Evolutionary conservation across 2,888 invertebrate species (phyloP), one percentile per base, ranked within the genome.

Genomic region (Drosophila paracracens): DNA sequence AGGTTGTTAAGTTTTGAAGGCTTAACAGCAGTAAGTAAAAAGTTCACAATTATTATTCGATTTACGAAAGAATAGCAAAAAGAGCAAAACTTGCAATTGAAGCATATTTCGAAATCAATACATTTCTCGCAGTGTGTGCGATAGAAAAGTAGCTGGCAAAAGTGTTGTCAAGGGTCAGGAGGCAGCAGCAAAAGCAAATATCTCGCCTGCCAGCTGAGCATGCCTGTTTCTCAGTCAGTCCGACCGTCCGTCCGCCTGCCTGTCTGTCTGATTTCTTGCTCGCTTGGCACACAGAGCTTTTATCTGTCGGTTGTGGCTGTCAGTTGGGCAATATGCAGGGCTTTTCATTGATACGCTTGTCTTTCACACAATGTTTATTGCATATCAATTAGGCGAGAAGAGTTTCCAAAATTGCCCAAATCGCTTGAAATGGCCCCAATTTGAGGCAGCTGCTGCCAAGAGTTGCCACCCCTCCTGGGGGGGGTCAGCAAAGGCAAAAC

Each of bases 361-460:
- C 76, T 70, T 70, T 18, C 70, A 73, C 58, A 71, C 84, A 83
- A 83, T 89, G 84, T 89, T 89, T 84, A 89, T 89, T 89, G 84
- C 84, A 89, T 84, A 84, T 84, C 84, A 84, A 84, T 84, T 84
- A 84, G 78, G 76, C 72, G 72, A 70, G 62, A 46, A 63, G 74
- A 68, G 56, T 16, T 38, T 46, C 21, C 59, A 25, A 35, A 51
- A 33, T 40, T 18, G 43, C 25, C 25, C 36, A 54, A 35, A 51
- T 46, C 46, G 43, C 72, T 68, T 51, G 33, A 60, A 78, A 62
- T 80, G 76, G 76, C 59, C 71, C 56, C 76, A 72, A 62, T 71
- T 66, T 78, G 62, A 66, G 65, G 61, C 71, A 65, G 61, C 69
- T 79, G 67, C 67, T 65, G 58, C 63, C 35, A 40, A 40, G 36